Percentiles rank a stretch among this genome's conserved stretches.
These are phyloP conservation scores for Cryptosula pallasiana DNA, from an alignment of 2,888 invertebrate genomes.

Conservation along the genomic window DNA sequence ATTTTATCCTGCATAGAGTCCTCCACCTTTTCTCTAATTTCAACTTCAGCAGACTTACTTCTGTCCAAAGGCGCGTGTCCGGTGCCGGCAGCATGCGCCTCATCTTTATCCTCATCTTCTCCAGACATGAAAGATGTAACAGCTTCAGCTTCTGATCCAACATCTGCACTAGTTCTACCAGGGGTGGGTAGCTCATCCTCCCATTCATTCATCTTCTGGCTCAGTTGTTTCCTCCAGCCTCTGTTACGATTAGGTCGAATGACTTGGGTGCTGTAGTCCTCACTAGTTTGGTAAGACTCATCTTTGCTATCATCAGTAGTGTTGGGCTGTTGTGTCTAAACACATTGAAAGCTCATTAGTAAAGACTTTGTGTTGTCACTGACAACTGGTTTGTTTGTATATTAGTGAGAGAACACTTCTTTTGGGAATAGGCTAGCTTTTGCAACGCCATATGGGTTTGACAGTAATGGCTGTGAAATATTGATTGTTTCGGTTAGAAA, in stretches of 20 bases:
- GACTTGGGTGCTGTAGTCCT: slow-evolving; percentile 15
- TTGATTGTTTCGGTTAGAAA: too few relatives aligned
- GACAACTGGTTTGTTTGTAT: too few relatives aligned
- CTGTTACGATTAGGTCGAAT: not conserved
- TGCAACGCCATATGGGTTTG: too few relatives aligned
- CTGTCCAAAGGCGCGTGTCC: not conserved
- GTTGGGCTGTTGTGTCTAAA: not conserved
- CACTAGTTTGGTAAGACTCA: not conserved
- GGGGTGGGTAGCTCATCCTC: slow-evolving; percentile 13
- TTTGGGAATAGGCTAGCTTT: too few relatives aligned
- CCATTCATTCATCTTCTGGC: slow-evolving; percentile 17
- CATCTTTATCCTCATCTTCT: not conserved
- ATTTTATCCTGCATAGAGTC: slow-evolving; percentile 1
- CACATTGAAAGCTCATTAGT: too few relatives aligned
- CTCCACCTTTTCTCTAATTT: slow-evolving; percentile 11
- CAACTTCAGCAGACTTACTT: not conserved
- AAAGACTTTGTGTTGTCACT: too few relatives aligned
- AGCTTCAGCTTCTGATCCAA: not conserved
- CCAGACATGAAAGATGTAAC: slow-evolving; percentile 15
- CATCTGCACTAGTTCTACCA: not conserved
- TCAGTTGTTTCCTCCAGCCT: slow-evolving; percentile 20
- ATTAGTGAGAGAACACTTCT: too few relatives aligned
- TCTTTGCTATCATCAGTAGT: not conserved
- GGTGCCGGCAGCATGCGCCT: not conserved
- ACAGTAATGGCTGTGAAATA: too few relatives aligned